These are phyloP conservation scores for Venusia cambrica DNA, from an alignment of 2,888 invertebrate species.

Conservation along the genomic window DNA sequence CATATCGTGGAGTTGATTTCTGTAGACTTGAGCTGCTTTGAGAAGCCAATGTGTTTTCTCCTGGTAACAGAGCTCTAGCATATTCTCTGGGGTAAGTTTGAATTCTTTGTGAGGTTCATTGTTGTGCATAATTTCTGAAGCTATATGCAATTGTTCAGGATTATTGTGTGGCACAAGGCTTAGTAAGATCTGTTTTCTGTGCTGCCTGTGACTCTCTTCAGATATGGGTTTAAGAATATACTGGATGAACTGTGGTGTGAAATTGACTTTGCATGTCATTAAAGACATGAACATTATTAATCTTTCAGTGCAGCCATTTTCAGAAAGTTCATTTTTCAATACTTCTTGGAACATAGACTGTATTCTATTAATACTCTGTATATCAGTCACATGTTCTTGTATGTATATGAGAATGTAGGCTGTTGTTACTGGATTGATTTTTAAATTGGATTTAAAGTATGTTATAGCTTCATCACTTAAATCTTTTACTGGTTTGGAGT, in stretches of 20 bases:
- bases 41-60: slow-evolving; percentile 73
- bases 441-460: slow-evolving; percentile 69
- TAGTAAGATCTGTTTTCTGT: slow-evolving; percentile 68
- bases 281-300: slow-evolving; percentile 60
- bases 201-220: slow-evolving; percentile 59
- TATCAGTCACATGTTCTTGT: slow-evolving; percentile 43
- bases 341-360: slow-evolving; percentile 59
- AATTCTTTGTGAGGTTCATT: slow-evolving; percentile 68
- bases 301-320: slow-evolving; percentile 55
- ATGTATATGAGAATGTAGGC: slow-evolving; percentile 52
- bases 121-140: slow-evolving; percentile 59
- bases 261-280: slow-evolving; percentile 55
- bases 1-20: slow-evolving; percentile 67
- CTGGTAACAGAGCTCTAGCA: slow-evolving; percentile 74
- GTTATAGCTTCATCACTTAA: slow-evolving; percentile 51
- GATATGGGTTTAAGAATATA: slow-evolving; percentile 56
- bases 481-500: slow-evolving; percentile 48
- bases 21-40: slow-evolving; percentile 70
- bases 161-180: slow-evolving; percentile 62
- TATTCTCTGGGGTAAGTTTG: slow-evolving; percentile 71
- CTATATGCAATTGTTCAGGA: slow-evolving; percentile 54
- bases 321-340: slow-evolving; percentile 54
- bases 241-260: slow-evolving; percentile 48
- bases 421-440: slow-evolving; percentile 66
- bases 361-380: slow-evolving; percentile 46